Base-by-base conservation (phyloP, 2,113 vertebrate species). In the Solea senegalensis region DNA sequence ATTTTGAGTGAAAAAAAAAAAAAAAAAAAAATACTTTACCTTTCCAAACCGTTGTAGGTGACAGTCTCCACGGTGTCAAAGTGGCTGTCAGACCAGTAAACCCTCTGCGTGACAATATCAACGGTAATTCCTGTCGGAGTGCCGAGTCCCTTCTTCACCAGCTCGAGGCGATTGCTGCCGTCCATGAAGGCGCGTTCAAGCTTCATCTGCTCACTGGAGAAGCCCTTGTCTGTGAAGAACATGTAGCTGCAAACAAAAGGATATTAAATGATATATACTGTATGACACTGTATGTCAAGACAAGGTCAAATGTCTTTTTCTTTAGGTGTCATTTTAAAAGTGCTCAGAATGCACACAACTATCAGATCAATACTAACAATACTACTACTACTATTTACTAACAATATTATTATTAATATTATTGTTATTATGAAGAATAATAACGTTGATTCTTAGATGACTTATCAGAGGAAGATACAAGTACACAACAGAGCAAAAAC, bases 1-100 rank as follows among this genome's bases (percentile, higher is more conserved):
- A 54, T 50, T 5, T 34, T 21, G 21, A 21, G 21, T 21, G 1
- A 1, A 21, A 21, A 1, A 21, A 21, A 21, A 1, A 34, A 34
- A 34, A 34, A 34, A 34, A 34, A 34, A 34, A 34, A 1, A n/a
- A n/a, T n/a, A 1, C 3, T 9, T 51, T 85, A 94, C 93, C 93
- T 93, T 46, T 94, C 88, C 27, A 93, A 68, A 26, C 93, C 92
- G 14, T 7, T 82, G 78, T 94, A 93, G 40, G 92, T 93, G 59
- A 93, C 91, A 0, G 91, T 93, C 26, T 94, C 89, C 69, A 94
- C 90, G 0, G 90, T 90, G 85, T 94, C 90, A 72, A 91, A 94
- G 69, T 93, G 93, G 70, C 90, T 93, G 78, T 94, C 93, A 6
- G 90, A 83, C 93, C 93, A 94, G 80, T 94, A 94, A 51, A 94